Evolutionary conservation across 2,888 invertebrate genomes (phyloP), one percentile per base, ranked within the genome.

Genomic region (Lacanobia oleracea): DNA sequence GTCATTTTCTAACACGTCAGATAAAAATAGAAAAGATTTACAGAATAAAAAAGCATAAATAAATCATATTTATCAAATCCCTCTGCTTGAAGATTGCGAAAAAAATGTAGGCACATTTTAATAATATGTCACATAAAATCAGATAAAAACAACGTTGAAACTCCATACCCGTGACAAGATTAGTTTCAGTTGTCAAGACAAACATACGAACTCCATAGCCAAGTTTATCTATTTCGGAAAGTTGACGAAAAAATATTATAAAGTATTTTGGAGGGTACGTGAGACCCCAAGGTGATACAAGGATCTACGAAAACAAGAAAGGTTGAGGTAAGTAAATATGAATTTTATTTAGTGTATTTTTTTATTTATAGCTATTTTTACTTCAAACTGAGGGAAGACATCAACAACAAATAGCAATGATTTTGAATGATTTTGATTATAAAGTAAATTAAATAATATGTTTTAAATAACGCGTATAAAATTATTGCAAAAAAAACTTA

Each of bases 151-250:
- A 86, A 82, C 77, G 79, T 77, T 73, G 81, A 85, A 84, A 83
- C 77, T 86, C 71, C 79, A 79, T 81, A 75, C 78, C 71, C 77
- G 79, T 84, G 86, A 86, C 84, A 82, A 87, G 87, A 89, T 88
- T 87, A 88, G 87, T 87, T 88, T 82, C 79, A 79, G 76, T 82
- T 82, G 82, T 83, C 81, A 82, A 82, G 76, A 83, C 77, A 86
- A 88, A 88, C 79, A 86, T 81, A 85, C 77, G 70, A 87, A 88
- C 84, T 87, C 64, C 78, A 77, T 77, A 76, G 75, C 74, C 23
- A 91, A 91, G 88, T 90, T 91, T 90, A 87, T 88, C 86, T 90
- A 88, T 89, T 88, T 87, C 77, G 72, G 71, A 87, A 88, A 90
- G 80, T 88, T 85, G 77, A 85, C 72, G 84, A 86, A 87, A 87